Evolutionary conservation across 2,113 vertebrate genomes (phyloP), one percentile per base, ranked within the genome.

Genomic region (Neogobius melanostomus): DNA sequence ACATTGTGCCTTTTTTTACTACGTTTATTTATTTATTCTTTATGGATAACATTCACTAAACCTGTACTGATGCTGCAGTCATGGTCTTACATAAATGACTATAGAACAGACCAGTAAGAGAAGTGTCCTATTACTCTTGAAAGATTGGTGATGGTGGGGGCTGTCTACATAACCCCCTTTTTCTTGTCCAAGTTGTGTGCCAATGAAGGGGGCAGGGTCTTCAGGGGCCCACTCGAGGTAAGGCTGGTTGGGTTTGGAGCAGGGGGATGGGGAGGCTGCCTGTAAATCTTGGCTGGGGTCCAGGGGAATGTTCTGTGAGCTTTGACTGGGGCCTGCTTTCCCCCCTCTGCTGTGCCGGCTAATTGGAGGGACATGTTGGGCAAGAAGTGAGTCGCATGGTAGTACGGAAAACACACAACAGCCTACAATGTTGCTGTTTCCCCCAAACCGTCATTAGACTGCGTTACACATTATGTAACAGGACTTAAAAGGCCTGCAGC

Each of bases 261-360:
- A 70, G 76, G 73, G 76, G 76, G 49, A 72, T 73, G 76, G 74
- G 67, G 83, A 78, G 77, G 73, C 77, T 83, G 79, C 84, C 81
- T 87, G 81, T 80, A 83, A 87, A 79, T 85, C 63, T 89, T 92
- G 90, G 90, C 88, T 60, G 62, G 51, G 69, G 63, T 90, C 87
- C 89, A 89, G 77, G 85, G 87, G 88, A 91, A 90, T 92, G 90
- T 90, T 90, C 83, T 72, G 57, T 0, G 70, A 79, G 79, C 69
- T 79, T 72, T 64, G 71, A 68, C 69, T 68, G 73, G 60, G 84
- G 73, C 84, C 75, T 68, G 48, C 57, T 74, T 52, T 80, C 83
- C 72, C 73, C 74, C 76, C 66, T 68, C 47, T 65, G 80, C 54
- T 53, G 53, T 87, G 80, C 79, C 28, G 53, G 70, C 84, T 88